Percentiles rank a stretch among this genome's conserved stretches.
Evolutionary conservation across 2,113 vertebrate genomes (phyloP).

Genomic region (Ophiodon elongatus): DNA sequence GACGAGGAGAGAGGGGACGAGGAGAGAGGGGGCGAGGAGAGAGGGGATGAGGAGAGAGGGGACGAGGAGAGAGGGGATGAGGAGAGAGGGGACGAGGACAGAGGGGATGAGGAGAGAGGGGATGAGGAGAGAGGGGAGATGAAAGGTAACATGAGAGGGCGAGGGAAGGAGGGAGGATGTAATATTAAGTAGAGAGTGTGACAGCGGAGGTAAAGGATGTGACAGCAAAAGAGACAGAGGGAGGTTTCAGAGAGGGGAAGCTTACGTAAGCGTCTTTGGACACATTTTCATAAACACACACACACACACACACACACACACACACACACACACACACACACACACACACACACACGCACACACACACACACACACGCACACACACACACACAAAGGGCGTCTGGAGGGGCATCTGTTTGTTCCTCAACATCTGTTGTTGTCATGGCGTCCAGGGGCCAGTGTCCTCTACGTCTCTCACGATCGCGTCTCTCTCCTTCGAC

Average conservation of each 20-base stretch:
- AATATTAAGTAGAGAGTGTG: neutral
- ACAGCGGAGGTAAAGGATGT: conserved; percentile 1
- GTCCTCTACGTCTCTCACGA: neutral
- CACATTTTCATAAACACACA: neutral
- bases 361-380: conserved; percentile 16
- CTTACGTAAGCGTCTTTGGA: conserved; percentile 49
- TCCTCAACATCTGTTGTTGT: conserved; percentile 32
- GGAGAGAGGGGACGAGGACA: neutral
- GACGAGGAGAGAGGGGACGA: neutral
- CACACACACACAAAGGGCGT: neutral
- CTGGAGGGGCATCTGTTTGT: conserved; percentile 45
- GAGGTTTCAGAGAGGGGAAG: conserved; percentile 18
- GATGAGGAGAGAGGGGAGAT: neutral
- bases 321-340: neutral
- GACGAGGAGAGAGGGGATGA: neutral
- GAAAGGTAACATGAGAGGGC: neutral
- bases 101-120: neutral
- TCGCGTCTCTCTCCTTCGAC: too few relatives aligned
- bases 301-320: neutral
- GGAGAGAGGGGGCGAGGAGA: neutral
- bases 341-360: neutral
- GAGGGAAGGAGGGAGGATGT: too few relatives aligned
- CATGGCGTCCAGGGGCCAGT: conserved; percentile 5
- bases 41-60: neutral
- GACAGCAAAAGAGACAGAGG: neutral